Evolutionary conservation across 2,797 vertebrate genomes (phyloP).

Genomic region (Melanotaenia pygmaea): DNA sequence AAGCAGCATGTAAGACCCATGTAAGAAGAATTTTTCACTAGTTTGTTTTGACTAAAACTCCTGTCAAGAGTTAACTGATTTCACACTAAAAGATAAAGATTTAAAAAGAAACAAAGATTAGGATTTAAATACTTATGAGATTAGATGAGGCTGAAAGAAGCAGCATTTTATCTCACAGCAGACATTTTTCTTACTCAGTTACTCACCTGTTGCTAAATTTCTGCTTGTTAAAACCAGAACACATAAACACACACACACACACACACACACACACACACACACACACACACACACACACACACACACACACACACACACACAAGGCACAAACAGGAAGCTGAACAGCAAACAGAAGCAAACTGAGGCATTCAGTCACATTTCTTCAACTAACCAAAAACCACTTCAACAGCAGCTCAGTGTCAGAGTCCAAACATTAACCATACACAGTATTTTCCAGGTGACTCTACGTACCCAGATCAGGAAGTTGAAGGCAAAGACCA

Average conservation of each 20-base stretch:
- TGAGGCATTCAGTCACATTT: neutral
- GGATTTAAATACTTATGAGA: neutral
- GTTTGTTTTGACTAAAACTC: no score
- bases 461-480: constrained; percentile 80
- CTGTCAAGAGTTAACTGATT: no score
- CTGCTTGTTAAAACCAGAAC: neutral
- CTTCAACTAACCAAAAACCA: neutral
- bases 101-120: no score
- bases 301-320: neutral
- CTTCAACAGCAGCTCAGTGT: neutral
- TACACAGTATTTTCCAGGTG: neutral
- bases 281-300: neutral
- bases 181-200: neutral
- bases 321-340: neutral
- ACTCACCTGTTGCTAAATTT: neutral
- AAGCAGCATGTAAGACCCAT: no score
- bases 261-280: neutral
- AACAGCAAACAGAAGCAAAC: neutral
- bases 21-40: no score
- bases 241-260: neutral
- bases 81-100: no score
- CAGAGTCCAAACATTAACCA: constrained; percentile 1
- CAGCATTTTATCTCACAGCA: neutral
- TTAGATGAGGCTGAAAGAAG: neutral
- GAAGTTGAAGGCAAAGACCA: constrained; percentile 80